A percentile compares a stretch with the other conserved stretches of the same genome.
phyloP scores from a whole-genome alignment of 1,140 invertebrate species.

The Campoletis sonorensis region DNA sequence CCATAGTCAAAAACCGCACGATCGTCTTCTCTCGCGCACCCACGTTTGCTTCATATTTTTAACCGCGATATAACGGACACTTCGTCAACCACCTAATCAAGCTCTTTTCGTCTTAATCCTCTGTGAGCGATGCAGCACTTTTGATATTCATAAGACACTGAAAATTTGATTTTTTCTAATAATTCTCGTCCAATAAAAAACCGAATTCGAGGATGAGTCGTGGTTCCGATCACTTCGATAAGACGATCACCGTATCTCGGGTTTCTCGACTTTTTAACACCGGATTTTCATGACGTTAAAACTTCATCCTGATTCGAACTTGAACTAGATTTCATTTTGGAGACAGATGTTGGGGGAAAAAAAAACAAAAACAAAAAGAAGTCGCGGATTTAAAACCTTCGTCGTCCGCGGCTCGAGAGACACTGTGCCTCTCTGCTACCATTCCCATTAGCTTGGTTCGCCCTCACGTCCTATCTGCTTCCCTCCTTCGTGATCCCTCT shows the following conservation, averaged over 20 bases:
- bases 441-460: conserved; percentile 70
- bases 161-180: neutral
- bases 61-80: neutral
- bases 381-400: conserved; percentile 63
- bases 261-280: neutral
- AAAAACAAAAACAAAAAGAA: too few relatives aligned
- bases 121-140: neutral
- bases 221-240: neutral
- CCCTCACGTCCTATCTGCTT: conserved; percentile 53
- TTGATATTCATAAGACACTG: neutral
- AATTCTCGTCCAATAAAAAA: neutral
- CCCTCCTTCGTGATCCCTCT: conserved; percentile 48
- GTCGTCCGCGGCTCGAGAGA: conserved; percentile 70
- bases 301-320: neutral
- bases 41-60: conserved; percentile 42
- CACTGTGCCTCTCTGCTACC: conserved; percentile 70
- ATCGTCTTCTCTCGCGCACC: conserved; percentile 13
- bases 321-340: neutral
- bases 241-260: neutral
- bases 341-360: neutral
- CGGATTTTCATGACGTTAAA: neutral
- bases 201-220: neutral
- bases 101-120: conserved; percentile 7
- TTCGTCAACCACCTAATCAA: neutral
- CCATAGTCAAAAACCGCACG: conserved; percentile 64